These are phyloP conservation scores for Botrylloides violaceus DNA, from an alignment of 23 tunicate species.

Conservation along the genomic window DNA sequence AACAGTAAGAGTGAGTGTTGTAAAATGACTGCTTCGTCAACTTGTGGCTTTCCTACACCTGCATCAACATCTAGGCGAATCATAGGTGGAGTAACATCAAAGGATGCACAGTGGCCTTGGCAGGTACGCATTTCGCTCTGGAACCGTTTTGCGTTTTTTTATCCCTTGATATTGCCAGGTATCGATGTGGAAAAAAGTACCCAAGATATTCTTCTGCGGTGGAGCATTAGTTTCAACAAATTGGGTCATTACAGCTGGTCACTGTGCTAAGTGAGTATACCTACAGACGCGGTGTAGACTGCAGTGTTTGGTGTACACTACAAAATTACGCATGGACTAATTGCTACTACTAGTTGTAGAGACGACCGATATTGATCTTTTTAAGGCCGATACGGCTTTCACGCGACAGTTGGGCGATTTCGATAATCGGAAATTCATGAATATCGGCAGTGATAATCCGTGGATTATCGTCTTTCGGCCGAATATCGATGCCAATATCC, in stretches of 20 bases:
- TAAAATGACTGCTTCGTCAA: not conserved
- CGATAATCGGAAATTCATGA: too few relatives aligned
- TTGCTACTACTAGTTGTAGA: too few relatives aligned
- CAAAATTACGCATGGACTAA: too few relatives aligned
- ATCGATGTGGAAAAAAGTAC: not conserved
- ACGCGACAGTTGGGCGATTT: too few relatives aligned
- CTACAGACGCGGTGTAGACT: not conserved
- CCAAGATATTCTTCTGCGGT: not conserved
- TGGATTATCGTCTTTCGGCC: too few relatives aligned
- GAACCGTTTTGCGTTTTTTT: too few relatives aligned
- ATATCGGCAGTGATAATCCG: too few relatives aligned
- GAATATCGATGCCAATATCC: too few relatives aligned
- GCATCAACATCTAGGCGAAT: not conserved
- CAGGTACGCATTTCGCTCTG: not conserved
- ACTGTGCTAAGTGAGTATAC: not conserved
- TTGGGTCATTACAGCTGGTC: conserved; percentile 7
- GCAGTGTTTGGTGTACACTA: too few relatives aligned
- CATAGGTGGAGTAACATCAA: not conserved
- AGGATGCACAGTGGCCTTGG: not conserved
- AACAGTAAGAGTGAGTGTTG: not conserved
- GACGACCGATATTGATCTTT: too few relatives aligned
- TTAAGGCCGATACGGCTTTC: too few relatives aligned
- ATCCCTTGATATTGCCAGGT: not conserved
- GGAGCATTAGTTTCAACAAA: not conserved
- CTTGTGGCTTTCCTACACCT: not conserved